Evolutionary conservation across 2,797 vertebrate genomes (phyloP), one percentile per base, ranked within the genome.

Genomic region (Oryzias dopingdopingensis): DNA sequence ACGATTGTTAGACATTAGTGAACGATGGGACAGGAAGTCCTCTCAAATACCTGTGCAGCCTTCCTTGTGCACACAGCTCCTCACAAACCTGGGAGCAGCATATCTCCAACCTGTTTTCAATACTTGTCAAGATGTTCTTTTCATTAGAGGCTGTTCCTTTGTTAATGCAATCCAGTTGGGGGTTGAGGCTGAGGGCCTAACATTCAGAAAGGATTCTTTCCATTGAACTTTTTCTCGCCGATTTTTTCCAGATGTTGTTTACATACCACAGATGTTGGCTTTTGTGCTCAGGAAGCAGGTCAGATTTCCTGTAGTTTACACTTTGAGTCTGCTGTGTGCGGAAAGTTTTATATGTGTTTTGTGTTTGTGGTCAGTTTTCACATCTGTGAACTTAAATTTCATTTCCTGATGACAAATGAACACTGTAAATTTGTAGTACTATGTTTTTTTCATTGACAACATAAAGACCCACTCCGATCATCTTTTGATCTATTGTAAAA

Each of bases 181-280:
- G 52, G 16, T n/a, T 24, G 13, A 42, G 20, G 40, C 20, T 14
- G 42, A 42, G 16, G 23, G 16, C 2, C 32, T 23, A 20, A 42
- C 6, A 22, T 42, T 53, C 10, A 16, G 2, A 18, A 22, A 22
- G 15, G 22, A 14, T 22, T 42, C 51, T 52, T 40, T 52, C 40
- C 15, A 20, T 22, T 51, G 14, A 40, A 47, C 20, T 44, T 37
- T 7, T 32, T 46, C 44, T 47, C 17, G 4, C 20, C 41, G 57
- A 57, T 47, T 14, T 22, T 49, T 56, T 49, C 41, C 47, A 47
- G 52, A 50, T 59, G 52, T 50, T 55, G 44, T 53, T 56, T 60
- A 50, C 20, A 55, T n/a, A 45, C 23, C 26, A 26, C 22, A 42
- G 32, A 37, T 42, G 41, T 40, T 55, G 51, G 14, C n/a, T 60